A percentile compares a stretch with the other conserved stretches of the same genome.
Evolutionary conservation across 2,797 vertebrate species (phyloP).

Genomic region (Mus caroli): DNA sequence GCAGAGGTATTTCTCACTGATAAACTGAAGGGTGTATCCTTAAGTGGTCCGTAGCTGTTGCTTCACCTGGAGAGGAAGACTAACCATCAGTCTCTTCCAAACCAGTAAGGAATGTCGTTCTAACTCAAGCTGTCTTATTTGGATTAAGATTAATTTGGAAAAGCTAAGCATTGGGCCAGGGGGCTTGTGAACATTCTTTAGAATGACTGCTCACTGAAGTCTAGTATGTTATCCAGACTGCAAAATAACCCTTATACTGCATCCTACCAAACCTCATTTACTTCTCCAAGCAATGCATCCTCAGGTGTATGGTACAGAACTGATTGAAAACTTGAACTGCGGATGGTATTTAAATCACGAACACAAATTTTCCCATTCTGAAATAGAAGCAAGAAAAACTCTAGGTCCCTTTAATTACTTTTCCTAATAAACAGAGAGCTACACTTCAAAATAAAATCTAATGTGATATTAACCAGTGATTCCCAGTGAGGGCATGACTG

Average conservation of each 20-base stretch:
- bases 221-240: conserved; percentile 12
- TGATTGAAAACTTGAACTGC: neutral
- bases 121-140: neutral
- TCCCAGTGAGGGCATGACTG: conserved; percentile 25
- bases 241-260: conserved; percentile 37
- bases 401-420: neutral
- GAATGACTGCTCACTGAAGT: conserved; percentile 42
- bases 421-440: neutral
- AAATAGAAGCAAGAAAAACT: conserved; percentile 14
- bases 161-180: conserved; percentile 19
- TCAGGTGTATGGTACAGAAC: neutral
- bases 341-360: conserved; percentile 24
- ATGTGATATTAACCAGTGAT: conserved; percentile 30
- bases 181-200: neutral
- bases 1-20: neutral
- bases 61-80: neutral
- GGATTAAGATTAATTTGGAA: conserved; percentile 15
- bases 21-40: neutral
- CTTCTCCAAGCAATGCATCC: neutral
- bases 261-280: conserved; percentile 13
- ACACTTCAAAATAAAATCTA: conserved; percentile 57
- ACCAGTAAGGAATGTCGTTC: neutral
- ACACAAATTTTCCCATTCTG: conserved; percentile 3
- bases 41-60: neutral
- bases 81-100: neutral